A percentile compares a stretch with the other conserved stretches of the same genome.
Conservation (phyloP, 2,797 vertebrate species). For the Gallirallus australis region DNA sequence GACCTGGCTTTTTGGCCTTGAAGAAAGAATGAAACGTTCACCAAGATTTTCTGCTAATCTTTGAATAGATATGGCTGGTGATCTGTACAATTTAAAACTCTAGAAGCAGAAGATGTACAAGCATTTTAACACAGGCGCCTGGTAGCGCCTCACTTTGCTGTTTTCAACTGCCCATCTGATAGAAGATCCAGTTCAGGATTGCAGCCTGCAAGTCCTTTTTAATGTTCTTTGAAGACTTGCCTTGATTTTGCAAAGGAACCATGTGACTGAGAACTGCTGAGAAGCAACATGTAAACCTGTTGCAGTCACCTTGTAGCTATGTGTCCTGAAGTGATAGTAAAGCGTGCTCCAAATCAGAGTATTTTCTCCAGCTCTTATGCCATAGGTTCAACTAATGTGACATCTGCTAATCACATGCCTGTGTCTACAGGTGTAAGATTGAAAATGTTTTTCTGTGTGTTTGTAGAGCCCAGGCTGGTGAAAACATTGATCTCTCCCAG, state of each 20-base stretch:
- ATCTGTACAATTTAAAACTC: background rate
- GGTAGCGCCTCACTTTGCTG: background rate
- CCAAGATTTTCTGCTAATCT: background rate
- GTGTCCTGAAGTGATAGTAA: background rate
- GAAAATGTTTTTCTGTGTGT: background rate
- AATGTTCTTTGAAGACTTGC: background rate
- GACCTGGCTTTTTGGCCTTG: background rate
- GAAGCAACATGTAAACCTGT: background rate
- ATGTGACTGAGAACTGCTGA: background rate
- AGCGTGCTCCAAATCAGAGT: background rate
- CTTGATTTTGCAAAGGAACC: background rate
- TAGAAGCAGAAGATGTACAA: background rate
- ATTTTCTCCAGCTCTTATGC: background rate
- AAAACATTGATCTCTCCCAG: background rate
- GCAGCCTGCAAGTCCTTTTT: background rate
- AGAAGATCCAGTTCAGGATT: background rate
- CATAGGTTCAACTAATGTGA: background rate
- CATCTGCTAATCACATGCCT: background rate
- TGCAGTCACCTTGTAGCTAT: background rate
- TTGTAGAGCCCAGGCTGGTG: background rate
- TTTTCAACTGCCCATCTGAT: background rate
- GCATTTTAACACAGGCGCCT: background rate
- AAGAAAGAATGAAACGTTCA: background rate
- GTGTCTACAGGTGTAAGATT: background rate
- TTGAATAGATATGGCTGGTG: background rate